Evolutionary conservation across 2,113 vertebrate genomes (phyloP).

Genomic region (Neogobius melanostomus): DNA sequence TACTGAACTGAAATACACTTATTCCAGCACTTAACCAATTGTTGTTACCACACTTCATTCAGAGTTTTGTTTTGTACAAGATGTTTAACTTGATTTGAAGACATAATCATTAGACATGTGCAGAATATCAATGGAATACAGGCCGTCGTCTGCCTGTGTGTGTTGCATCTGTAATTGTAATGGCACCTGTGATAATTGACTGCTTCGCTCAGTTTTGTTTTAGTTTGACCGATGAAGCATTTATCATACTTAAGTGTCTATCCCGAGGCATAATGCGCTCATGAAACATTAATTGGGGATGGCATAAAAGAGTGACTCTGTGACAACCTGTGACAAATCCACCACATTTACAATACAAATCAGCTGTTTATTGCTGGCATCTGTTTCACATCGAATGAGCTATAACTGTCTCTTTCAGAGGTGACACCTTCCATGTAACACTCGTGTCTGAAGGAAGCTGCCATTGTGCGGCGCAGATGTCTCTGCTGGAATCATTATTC

Average conservation of each 20-base stretch:
- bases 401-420: background rate
- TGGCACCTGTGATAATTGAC: slow-evolving; percentile 5
- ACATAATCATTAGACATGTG: background rate
- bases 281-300: slow-evolving; percentile 15
- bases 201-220: slow-evolving; percentile 23
- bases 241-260: background rate
- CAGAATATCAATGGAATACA: background rate
- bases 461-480: slow-evolving; percentile 14
- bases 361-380: background rate
- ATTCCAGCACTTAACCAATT: slow-evolving; percentile 25
- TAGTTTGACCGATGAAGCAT: background rate
- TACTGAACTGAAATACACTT: slow-evolving; percentile 33
- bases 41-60: slow-evolving; percentile 19
- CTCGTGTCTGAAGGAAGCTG: slow-evolving; percentile 13
- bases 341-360: slow-evolving; percentile 6
- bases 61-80: slow-evolving; percentile 12
- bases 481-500: slow-evolving; percentile 39
- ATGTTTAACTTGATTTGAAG: background rate
- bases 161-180: slow-evolving; percentile 1
- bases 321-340: slow-evolving; percentile 9
- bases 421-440: background rate
- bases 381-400: slow-evolving; percentile 4
- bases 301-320: slow-evolving; percentile 6
- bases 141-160: background rate
- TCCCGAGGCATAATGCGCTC: background rate